phyloP scores from a whole-genome alignment of 2,888 invertebrate species.

The Leptinotarsa peninsularis region DNA sequence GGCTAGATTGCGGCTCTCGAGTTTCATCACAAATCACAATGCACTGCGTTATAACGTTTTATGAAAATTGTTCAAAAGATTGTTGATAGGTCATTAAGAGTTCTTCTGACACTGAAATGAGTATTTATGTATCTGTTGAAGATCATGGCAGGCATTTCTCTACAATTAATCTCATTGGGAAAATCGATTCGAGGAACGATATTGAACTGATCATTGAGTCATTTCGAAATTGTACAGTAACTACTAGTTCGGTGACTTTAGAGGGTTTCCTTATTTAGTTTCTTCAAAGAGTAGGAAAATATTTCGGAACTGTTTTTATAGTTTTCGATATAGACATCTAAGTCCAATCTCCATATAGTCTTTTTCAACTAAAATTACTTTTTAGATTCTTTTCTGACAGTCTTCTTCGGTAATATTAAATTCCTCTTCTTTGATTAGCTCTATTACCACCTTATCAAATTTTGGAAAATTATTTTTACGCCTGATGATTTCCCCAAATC shows the following conservation, averaged over 20 bases:
- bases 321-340: too few species aligned
- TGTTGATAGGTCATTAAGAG: slow-evolving; percentile 3
- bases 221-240: not conserved
- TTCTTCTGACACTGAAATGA: slow-evolving; percentile 9
- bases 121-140: slow-evolving; percentile 3
- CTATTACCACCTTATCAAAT: too few species aligned
- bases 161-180: not conserved
- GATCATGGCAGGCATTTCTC: not conserved
- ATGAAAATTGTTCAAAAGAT: slow-evolving; percentile 13
- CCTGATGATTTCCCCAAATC: too few species aligned
- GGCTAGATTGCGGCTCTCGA: not conserved
- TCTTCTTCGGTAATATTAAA: too few species aligned
- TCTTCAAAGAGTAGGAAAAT: too few species aligned
- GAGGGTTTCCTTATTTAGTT: too few species aligned
- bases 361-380: too few species aligned
- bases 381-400: too few species aligned
- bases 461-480: too few species aligned
- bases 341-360: too few species aligned
- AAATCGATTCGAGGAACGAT: not conserved
- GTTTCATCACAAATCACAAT: slow-evolving; percentile 7
- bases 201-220: not conserved
- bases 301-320: too few species aligned
- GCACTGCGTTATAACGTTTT: not conserved
- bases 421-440: too few species aligned
- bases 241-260: not conserved